phyloP scores from a whole-genome alignment of 2,113 vertebrate genomes.

The Scartelaos histophorus region DNA sequence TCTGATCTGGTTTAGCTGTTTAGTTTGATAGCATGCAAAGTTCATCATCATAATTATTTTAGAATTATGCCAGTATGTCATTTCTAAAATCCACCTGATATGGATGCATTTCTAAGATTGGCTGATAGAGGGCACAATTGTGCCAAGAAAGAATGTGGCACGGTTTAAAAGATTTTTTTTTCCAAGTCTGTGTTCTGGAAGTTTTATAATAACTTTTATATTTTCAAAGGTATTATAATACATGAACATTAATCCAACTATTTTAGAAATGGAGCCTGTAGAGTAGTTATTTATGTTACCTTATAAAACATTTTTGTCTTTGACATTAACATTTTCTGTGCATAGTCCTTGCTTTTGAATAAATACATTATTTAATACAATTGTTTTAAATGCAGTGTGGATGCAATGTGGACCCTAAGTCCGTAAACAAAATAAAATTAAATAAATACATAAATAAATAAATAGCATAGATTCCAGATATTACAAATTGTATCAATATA shows the following conservation, averaged over 20 bases:
- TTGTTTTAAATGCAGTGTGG: too few relatives aligned
- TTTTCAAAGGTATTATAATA: too few relatives aligned
- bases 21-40: not conserved
- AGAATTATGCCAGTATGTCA: not conserved
- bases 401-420: too few relatives aligned
- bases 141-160: conserved; percentile 59
- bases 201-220: not conserved
- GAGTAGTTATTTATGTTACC: too few relatives aligned
- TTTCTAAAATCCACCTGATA: not conserved
- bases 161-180: conserved; percentile 9
- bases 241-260: not conserved
- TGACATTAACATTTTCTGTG: not conserved
- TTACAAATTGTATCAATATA: too few relatives aligned
- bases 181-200: not conserved
- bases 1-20: not conserved
- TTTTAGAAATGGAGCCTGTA: not conserved
- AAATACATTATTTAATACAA: not conserved
- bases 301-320: too few relatives aligned
- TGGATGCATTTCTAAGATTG: conserved; percentile 26
- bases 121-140: conserved; percentile 78
- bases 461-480: too few relatives aligned
- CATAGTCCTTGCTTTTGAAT: not conserved
- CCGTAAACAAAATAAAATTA: too few relatives aligned
- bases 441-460: not conserved
- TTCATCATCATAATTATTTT: not conserved